These are phyloP conservation scores for Serranus cabrilla DNA, from an alignment of 2,797 vertebrate genomes.

Conservation along the genomic window DNA sequence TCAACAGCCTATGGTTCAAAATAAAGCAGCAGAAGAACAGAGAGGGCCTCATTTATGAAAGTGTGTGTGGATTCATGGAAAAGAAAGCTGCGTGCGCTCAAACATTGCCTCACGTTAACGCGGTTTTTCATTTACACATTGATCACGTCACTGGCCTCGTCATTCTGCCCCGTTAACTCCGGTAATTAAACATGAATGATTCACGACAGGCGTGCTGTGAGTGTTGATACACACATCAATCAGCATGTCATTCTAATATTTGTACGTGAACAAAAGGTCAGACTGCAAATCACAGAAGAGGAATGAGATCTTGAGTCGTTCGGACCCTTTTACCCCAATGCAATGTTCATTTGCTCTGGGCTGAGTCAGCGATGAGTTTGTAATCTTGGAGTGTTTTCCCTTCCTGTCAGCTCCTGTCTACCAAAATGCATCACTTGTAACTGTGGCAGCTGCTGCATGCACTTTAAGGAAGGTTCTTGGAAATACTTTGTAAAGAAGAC, in stretches of 20 bases:
- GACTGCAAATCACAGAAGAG: not conserved
- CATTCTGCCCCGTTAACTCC: slow-evolving; percentile 4
- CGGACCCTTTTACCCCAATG: too few relatives aligned
- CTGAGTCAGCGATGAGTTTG: too few relatives aligned
- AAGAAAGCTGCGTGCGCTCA: not conserved
- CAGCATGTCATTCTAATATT: not conserved
- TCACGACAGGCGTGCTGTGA: slow-evolving; percentile 12
- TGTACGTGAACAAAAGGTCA: not conserved
- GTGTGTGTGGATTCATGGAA: not conserved
- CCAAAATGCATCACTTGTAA: too few relatives aligned
- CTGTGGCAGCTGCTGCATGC: too few relatives aligned
- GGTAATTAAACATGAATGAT: slow-evolving; percentile 23
- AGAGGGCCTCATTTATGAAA: slow-evolving; percentile 64
- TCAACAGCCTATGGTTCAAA: slow-evolving; percentile 70
- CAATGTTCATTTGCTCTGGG: too few relatives aligned
- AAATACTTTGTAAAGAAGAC: too few relatives aligned
- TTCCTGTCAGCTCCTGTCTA: too few relatives aligned
- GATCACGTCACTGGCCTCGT: not conserved
- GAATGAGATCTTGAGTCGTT: not conserved
- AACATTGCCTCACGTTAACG: not conserved
- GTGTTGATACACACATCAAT: slow-evolving; percentile 31
- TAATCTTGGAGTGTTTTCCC: too few relatives aligned
- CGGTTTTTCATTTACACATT: not conserved
- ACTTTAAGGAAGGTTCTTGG: too few relatives aligned
- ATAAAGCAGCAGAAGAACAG: slow-evolving; percentile 74